Evolutionary conservation across 2,113 vertebrate genomes (phyloP).

Genomic region (Gallinago jamesoni): DNA sequence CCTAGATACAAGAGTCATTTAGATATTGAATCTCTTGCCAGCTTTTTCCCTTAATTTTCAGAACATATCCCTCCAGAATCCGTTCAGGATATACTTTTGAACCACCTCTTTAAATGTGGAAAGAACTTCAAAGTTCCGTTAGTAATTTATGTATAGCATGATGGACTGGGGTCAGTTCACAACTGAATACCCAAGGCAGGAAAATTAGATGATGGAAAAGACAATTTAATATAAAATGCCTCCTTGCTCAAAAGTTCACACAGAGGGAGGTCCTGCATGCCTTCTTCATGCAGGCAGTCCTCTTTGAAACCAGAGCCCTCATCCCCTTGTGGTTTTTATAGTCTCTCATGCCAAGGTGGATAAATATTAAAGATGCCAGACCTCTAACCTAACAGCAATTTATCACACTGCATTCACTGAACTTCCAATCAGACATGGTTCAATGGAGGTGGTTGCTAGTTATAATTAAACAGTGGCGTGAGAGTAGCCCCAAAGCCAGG

Average conservation of each 20-base stretch:
- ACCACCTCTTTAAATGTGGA: neutral
- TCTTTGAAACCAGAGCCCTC: constrained; percentile 11
- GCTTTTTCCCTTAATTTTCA: neutral
- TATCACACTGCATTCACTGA: neutral
- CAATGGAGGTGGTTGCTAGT: fast-evolving
- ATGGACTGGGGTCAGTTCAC: constrained; percentile 31
- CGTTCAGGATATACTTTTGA: constrained; percentile 22
- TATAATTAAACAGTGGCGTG: neutral
- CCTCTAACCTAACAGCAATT: constrained; percentile 37
- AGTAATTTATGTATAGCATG: constrained; percentile 31
- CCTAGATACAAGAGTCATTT: neutral
- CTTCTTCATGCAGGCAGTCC: neutral
- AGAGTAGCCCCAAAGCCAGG: neutral
- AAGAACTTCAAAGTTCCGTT: constrained; percentile 42
- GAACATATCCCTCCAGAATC: neutral
- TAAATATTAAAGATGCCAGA: constrained; percentile 26
- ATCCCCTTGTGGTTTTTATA: neutral
- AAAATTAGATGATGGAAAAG: constrained; percentile 11
- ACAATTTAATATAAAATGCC: neutral
- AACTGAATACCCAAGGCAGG: constrained; percentile 21
- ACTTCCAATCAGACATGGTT: neutral
- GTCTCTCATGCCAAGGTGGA: neutral
- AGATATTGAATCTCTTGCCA: neutral
- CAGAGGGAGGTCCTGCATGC: neutral
- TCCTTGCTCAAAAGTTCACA: neutral